Evolutionary conservation across 2,888 invertebrate genomes (phyloP), one percentile per base, ranked within the genome.

Genomic region (Taenaris catops): DNA sequence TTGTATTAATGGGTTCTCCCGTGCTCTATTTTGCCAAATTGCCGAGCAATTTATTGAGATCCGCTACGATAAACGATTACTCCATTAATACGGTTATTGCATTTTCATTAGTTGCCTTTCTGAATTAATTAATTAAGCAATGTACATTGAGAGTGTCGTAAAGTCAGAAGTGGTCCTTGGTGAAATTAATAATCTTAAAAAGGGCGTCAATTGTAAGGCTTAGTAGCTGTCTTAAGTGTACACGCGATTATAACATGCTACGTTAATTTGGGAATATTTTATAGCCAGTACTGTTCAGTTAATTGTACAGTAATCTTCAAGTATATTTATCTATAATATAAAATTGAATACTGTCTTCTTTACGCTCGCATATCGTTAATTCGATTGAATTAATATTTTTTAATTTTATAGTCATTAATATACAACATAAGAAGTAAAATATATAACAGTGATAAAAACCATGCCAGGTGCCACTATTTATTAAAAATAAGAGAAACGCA

Each of bases 41-140:
- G 36, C 27, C 18, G 38, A 27, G 31, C 34, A 20, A 40, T 43
- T 43, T 39, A 45, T 42, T 39, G 25, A 34, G 41, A 33, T 37
- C 34, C 23, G 21, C 34, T 26, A 23, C 37, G 34, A 25, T 34
- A 37, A 41, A 36, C 39, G 34, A 45, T 45, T 34, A 36, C 33
- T 29, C 39, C 39, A 43, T 43, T 43, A 36, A 36, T 39, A 38
- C 31, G 35, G 32, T 31, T 35, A 36, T 40, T 40, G 27, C 24
- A 31, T 25, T 35, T 40, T 27, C 35, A 36, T 36, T 36, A 40
- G 36, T 40, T 27, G 19, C 40, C 35, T 18, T 27, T 32, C 24
- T 9, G 42, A 39, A 45, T 42, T 45, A 42, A 41, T 44, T 38
- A 41, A 45, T 45, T 45, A 42, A 44, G 41, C 38, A 18, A 39